Conservation (phyloP, 2,888 invertebrate species). For the Watsonalla binaria region DNA sequence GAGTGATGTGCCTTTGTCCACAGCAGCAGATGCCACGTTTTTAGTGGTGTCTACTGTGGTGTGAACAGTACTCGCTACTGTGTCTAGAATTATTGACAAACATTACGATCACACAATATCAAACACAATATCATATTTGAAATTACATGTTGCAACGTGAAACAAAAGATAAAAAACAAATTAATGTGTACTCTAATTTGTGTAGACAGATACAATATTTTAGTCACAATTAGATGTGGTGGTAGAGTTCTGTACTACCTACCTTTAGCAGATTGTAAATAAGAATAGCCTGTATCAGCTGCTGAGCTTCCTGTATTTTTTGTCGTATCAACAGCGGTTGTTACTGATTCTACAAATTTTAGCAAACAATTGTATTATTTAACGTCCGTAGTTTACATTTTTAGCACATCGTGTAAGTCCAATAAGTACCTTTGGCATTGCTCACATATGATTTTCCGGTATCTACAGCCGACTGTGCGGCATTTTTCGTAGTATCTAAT, state of each 20-base stretch:
- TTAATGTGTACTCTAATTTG: no score
- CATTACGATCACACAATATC: neutral
- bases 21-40: constrained; percentile 35
- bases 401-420: neutral
- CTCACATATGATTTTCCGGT: constrained; percentile 39
- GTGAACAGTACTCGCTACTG: constrained; percentile 23
- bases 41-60: constrained; percentile 44
- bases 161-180: no score
- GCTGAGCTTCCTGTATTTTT: constrained; percentile 33
- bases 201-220: neutral
- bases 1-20: constrained; percentile 35
- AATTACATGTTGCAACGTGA: no score
- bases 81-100: constrained; percentile 9
- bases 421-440: constrained; percentile 27
- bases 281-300: constrained; percentile 20
- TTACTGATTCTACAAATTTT: neutral
- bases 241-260: neutral
- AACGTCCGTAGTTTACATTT: neutral
- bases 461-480: constrained; percentile 39
- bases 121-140: neutral
- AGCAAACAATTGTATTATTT: neutral
- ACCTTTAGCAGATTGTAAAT: constrained; percentile 23
- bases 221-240: neutral
- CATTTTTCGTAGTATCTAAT: constrained; percentile 43
- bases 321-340: constrained; percentile 26